These are phyloP conservation scores for Nycticryphes semicollaris DNA, from an alignment of 2,113 vertebrate genomes.

Conservation along the genomic window DNA sequence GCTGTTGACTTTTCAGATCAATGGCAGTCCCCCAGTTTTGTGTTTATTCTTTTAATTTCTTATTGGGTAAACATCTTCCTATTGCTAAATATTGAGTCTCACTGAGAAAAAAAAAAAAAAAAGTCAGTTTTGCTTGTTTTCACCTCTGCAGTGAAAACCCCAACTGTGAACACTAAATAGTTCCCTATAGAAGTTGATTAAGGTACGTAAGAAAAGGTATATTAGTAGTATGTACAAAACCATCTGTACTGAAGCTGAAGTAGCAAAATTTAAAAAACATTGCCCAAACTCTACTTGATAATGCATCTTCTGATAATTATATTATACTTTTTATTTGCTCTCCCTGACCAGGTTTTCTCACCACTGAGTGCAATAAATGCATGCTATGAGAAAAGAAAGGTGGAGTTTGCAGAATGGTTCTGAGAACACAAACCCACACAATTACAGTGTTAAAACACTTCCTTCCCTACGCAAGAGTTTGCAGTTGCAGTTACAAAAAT, in stretches of 20 bases:
- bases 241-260: not conserved
- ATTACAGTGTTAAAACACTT: conserved; percentile 1
- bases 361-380: not conserved
- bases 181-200: not conserved
- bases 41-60: conserved; percentile 17
- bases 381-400: not conserved
- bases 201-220: not conserved
- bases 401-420: not conserved
- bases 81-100: not conserved
- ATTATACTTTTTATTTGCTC: not conserved
- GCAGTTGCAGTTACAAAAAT: not conserved
- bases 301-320: not conserved
- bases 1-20: not conserved
- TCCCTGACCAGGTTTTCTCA: not conserved
- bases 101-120: not conserved
- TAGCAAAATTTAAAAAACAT: not conserved
- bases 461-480: not conserved
- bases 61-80: not conserved
- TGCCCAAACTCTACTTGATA: not conserved
- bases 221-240: not conserved
- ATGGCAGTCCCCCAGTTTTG: not conserved
- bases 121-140: not conserved
- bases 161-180: not conserved
- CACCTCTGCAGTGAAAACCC: not conserved
- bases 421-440: not conserved